Evolutionary conservation across 2,113 vertebrate genomes (phyloP), one percentile per base, ranked within the genome.

Genomic region (Sialia sialis): DNA sequence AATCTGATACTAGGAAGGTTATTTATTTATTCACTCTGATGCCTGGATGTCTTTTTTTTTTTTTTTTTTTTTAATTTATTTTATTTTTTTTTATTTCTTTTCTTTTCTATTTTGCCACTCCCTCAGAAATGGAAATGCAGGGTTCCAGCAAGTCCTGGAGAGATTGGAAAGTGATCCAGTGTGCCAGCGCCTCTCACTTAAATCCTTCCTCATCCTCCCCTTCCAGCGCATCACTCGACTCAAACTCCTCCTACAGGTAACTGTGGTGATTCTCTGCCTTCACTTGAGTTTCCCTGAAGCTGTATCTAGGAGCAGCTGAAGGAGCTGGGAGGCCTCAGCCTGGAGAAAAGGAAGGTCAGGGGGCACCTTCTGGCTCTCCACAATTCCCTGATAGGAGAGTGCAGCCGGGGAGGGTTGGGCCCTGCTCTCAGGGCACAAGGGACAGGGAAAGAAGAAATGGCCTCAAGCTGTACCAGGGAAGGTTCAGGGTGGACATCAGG

Each of bases 201-300:
- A 99, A 56, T 99, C 99, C 67, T 99, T 99, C 95, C 99, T 99
- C 46, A 99, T 99, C 39, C 98, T 99, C 46, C 99, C 99, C 14
- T 99, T 99, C 91, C 99, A 99, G 93, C 98, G 99, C 51, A 99
- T 99, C 91, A 99, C 99, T 51, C 98, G 99, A 17, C 98, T 99
- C 60, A 99, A 99, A 83, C 98, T 99, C 79, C 98, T 99, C 74
- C 98, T 99, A 8, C 99, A 99, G 98, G 99, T 99, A 96, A 29
- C 16, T 48, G 36, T 15, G 13, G 2, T 69, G 56, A 43, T 98
- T 97, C 17, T 98, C 60, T 67, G 44, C 30, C 81, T 76, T 85
- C 46, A 26, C 41, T 29, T 34, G 18, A 43, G 9, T 62, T 87
- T 78, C 39, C 62, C 27, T 82, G 23, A 48, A 41, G 13, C 39